phyloP scores from a whole-genome alignment of 2,113 vertebrate genomes.

The Pygathrix nemaeus region DNA sequence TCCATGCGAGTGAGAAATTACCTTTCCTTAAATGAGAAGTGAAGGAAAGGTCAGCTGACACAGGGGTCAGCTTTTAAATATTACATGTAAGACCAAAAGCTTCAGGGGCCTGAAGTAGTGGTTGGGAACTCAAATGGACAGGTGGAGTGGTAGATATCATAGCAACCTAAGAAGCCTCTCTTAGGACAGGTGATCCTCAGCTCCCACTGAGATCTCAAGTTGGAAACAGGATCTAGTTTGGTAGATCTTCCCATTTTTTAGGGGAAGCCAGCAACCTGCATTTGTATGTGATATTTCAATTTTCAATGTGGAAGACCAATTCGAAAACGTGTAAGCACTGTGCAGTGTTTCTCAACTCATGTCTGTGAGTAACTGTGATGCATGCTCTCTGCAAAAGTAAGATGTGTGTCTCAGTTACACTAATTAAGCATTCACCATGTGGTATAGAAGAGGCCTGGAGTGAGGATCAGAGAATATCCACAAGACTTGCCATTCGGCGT shows the following conservation, averaged over 20 bases:
- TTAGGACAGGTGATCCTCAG: not conserved
- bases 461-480: not conserved
- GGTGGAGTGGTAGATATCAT: not conserved
- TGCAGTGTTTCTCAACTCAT: not conserved
- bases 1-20: not conserved
- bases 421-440: not conserved
- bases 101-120: not conserved
- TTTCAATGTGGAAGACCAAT: not conserved
- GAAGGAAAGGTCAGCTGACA: not conserved
- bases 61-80: not conserved
- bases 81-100: not conserved
- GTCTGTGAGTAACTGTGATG: not conserved
- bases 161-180: not conserved
- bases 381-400: not conserved
- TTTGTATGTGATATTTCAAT: not conserved
- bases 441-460: not conserved
- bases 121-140: not conserved
- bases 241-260: not conserved
- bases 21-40: not conserved
- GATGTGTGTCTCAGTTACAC: not conserved
- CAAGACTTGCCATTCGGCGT: not conserved
- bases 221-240: not conserved
- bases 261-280: not conserved
- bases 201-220: not conserved
- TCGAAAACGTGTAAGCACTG: not conserved